Evolutionary conservation across 92 coral and sea anemone species (phyloP), one percentile per base, ranked within the genome.

Genomic region (Galaxea fascicularis): DNA sequence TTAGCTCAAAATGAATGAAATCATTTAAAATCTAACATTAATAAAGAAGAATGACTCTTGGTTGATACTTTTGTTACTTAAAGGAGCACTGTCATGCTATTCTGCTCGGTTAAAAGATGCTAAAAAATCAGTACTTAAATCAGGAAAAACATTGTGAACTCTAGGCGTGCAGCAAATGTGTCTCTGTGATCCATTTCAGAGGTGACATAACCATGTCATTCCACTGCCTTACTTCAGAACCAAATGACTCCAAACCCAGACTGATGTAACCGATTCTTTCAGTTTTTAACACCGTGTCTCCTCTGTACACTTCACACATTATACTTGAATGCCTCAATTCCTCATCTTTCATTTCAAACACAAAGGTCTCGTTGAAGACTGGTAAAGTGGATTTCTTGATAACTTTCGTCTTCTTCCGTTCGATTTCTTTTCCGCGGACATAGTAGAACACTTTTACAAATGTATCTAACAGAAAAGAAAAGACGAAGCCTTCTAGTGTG

Each of bases 171-270:
- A 96, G 84, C 47, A 85, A 90, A 78, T 96, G 98, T 67, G 95
- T 91, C 63, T 96, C 98, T 4, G 98, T 87, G 45, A 94, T 71
- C 73, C 93, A 93, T 75, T 96, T 96, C 20, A 92, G 93, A 56
- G 98, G 98, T 53, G 95, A 79, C 82, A 92, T 74, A 64, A 96
- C 90, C 98, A 96, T 88, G 74, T 96, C 98, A 70, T 93, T 88
- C 98, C 98, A 96, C 28, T 96, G 98, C 3, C 98, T 91, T 17
- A 96, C 88, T 63, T 96, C 98, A 4, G 93, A 86, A 17, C 93
- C 93, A 82, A 86, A 88, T 18, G 98, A 91, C 31, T 96, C 93
- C 51, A 93, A 54, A 16, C 98, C 98, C 7, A 96, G 83, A 39
- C 73, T 92, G 12, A 96, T 90, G 35, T 59, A 76, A 30, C 98